Evolutionary conservation across 2,797 vertebrate genomes (phyloP).

Genomic region (Macropodus opercularis): DNA sequence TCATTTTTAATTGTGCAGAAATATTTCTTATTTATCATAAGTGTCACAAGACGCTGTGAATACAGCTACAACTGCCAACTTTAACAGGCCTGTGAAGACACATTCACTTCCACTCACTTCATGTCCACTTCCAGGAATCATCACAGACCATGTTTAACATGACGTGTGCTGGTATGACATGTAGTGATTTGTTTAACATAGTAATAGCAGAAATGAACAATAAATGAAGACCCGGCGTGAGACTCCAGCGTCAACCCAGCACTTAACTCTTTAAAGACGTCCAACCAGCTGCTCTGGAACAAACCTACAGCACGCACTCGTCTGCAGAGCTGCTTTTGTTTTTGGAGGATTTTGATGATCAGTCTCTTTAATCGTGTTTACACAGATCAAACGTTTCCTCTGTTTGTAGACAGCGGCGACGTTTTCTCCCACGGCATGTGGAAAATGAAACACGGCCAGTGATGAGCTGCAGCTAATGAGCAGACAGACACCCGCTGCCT

Average conservation of each 20-base stretch:
- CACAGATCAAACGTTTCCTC: not conserved
- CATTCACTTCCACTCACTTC: no score
- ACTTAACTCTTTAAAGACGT: not conserved
- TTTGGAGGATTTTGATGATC: not conserved
- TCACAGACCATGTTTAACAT: no score
- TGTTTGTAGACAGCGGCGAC: slow-evolving; percentile 9
- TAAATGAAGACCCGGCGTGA: no score
- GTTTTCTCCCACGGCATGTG: slow-evolving; percentile 17
- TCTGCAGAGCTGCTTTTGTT: not conserved
- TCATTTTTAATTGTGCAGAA: no score
- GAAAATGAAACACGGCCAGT: slow-evolving; percentile 5
- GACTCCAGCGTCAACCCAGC: not conserved
- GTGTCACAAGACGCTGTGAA: no score
- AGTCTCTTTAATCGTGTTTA: slow-evolving; percentile 19
- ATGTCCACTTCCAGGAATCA: no score
- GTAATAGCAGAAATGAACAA: no score
- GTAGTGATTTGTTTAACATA: no score
- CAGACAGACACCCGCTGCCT: slow-evolving; percentile 16
- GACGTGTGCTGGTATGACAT: no score
- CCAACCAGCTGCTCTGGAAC: not conserved
- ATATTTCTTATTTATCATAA: no score
- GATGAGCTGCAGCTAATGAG: slow-evolving; percentile 49
- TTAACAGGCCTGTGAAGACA: no score
- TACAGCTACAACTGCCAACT: no score
- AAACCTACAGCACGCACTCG: not conserved